Evolutionary conservation across 2,113 vertebrate species (phyloP).

Genomic region (Silurus asotus): DNA sequence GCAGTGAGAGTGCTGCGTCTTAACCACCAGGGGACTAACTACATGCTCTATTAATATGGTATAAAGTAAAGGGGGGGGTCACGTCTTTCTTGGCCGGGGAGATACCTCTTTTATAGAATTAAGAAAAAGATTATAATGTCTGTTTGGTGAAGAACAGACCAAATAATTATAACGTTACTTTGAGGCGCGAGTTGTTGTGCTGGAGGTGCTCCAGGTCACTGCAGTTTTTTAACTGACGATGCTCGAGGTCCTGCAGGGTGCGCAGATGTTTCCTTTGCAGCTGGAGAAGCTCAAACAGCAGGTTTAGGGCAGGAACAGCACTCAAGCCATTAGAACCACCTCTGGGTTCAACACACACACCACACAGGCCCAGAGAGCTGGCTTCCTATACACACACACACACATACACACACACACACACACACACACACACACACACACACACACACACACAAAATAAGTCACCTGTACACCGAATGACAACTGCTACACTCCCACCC

Average conservation of each 20-base stretch:
- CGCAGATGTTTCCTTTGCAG: constrained; percentile 81
- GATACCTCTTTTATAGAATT: no score
- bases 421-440: background rate
- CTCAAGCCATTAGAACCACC: constrained; percentile 67
- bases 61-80: no score
- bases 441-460: no score
- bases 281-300: constrained; percentile 86
- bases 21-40: no score
- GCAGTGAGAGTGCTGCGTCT: no score
- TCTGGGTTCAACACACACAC: constrained; percentile 75
- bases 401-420: no score
- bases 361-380: constrained; percentile 82
- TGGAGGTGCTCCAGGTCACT: constrained; percentile 90
- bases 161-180: constrained; percentile 67
- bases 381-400: constrained; percentile 77
- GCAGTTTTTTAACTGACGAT: constrained; percentile 82
- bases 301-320: constrained; percentile 80
- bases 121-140: no score
- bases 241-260: constrained; percentile 84
- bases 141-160: no score
- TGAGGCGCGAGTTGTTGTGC: constrained; percentile 85
- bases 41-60: no score
- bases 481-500: background rate
- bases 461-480: constrained; percentile 51
- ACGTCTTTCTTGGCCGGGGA: no score